phyloP scores from a whole-genome alignment of 2,888 invertebrate genomes.

The Cinara cedri region DNA sequence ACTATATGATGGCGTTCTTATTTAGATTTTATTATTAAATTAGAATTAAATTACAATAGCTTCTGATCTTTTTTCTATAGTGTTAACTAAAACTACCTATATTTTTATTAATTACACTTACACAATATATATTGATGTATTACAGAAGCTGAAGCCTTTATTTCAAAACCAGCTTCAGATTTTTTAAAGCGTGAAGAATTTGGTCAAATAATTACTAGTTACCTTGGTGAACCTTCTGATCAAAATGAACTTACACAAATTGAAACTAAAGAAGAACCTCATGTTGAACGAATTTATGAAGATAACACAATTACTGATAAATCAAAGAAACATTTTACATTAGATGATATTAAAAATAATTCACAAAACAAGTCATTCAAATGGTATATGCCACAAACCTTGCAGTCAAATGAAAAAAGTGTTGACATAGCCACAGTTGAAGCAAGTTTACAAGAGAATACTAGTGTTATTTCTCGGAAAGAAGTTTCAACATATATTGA shows the following conservation, averaged over 20 bases:
- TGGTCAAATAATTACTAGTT: slow-evolving; percentile 54
- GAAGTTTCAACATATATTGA: slow-evolving; percentile 34
- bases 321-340: slow-evolving; percentile 25
- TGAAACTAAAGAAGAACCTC: slow-evolving; percentile 4
- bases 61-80: no score
- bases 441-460: slow-evolving; percentile 31
- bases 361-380: not conserved
- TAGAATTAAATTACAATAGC: no score
- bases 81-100: no score
- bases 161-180: slow-evolving; percentile 31
- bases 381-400: not conserved
- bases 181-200: slow-evolving; percentile 49
- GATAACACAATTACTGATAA: slow-evolving; percentile 9
- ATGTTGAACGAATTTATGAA: slow-evolving; percentile 37
- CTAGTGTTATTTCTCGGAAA: slow-evolving; percentile 35
- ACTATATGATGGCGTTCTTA: no score
- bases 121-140: not conserved
- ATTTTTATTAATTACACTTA: no score
- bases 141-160: slow-evolving; percentile 47
- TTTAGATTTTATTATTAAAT: no score
- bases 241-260: slow-evolving; percentile 16
- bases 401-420: slow-evolving; percentile 3
- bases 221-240: not conserved
- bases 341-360: slow-evolving; percentile 35
- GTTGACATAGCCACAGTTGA: slow-evolving; percentile 16